Percentiles rank a stretch among this genome's conserved stretches.
These are phyloP conservation scores for Cichladusa arquata DNA, from an alignment of 2,113 vertebrate species.

Conservation along the genomic window DNA sequence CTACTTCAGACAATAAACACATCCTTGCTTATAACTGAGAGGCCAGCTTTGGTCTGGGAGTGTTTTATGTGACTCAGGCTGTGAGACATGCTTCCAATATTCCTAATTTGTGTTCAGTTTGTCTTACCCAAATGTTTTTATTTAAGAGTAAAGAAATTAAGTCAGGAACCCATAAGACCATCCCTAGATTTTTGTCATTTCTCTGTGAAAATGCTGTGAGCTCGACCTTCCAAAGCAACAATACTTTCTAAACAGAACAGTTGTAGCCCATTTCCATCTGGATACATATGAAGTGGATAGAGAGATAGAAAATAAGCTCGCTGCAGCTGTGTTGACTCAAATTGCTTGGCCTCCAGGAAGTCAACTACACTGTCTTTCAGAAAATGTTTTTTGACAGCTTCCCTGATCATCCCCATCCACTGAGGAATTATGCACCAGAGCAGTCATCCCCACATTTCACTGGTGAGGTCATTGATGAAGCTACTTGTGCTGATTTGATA, in stretches of 20 bases:
- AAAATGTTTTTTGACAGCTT: slow-evolving; percentile 20
- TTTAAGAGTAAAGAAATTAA: not conserved
- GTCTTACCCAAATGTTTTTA: not conserved
- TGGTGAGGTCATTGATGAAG: not conserved
- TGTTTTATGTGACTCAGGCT: not conserved
- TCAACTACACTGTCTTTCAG: not conserved
- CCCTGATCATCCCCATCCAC: not conserved
- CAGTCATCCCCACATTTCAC: not conserved
- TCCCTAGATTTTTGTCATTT: not conserved
- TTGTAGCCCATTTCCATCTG: not conserved
- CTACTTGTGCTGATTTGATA: not conserved
- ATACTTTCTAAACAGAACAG: not conserved
- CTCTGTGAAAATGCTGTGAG: not conserved
- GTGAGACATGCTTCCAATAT: not conserved
- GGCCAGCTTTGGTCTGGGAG: rapidly evolving
- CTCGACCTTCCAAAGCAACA: not conserved
- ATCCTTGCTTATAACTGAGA: not conserved
- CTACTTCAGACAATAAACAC: not conserved
- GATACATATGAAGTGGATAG: not conserved
- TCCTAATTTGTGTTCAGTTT: not conserved
- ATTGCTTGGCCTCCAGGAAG: not conserved
- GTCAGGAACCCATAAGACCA: not conserved
- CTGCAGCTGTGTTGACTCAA: slow-evolving; percentile 15
- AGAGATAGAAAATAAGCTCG: not conserved
- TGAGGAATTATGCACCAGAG: not conserved